Percentiles rank a stretch among this genome's conserved stretches.
phyloP scores from a whole-genome alignment of 2,797 vertebrate species.

The Pangasius larnaudii region DNA sequence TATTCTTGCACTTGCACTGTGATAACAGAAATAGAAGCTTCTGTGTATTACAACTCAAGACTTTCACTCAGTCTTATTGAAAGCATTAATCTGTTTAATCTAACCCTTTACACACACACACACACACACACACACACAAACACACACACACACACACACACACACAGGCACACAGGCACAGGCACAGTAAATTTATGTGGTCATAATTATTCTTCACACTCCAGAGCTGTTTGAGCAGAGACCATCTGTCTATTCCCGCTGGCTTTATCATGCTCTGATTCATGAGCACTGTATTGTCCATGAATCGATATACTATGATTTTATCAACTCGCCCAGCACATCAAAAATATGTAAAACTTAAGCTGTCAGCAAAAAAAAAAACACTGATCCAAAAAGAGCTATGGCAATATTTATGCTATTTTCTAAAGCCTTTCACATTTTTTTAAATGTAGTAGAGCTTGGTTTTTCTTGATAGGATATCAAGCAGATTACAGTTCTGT shows the following conservation, averaged over 20 bases:
- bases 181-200: background rate
- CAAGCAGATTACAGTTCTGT: background rate
- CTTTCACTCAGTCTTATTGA: background rate
- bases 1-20: background rate
- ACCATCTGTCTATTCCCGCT: constrained; percentile 1
- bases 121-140: background rate
- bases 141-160: background rate
- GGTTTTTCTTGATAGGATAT: background rate
- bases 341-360: constrained; percentile 14
- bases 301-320: constrained; percentile 12
- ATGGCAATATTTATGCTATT: background rate
- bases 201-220: constrained; percentile 29
- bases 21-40: constrained; percentile 1
- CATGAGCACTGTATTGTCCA: background rate
- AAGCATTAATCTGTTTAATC: background rate
- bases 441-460: no score
- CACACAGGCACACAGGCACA: background rate
- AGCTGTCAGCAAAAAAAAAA: constrained; percentile 19
- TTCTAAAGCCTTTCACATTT: background rate
- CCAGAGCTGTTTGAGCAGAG: constrained; percentile 18
- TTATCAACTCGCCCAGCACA: background rate
- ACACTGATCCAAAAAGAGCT: background rate
- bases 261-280: constrained; percentile 10
- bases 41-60: constrained; percentile 33
- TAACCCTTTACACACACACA: background rate